Evolutionary conservation across 2,888 invertebrate species (phyloP).

Genomic region (Leptinotarsa peninsularis): DNA sequence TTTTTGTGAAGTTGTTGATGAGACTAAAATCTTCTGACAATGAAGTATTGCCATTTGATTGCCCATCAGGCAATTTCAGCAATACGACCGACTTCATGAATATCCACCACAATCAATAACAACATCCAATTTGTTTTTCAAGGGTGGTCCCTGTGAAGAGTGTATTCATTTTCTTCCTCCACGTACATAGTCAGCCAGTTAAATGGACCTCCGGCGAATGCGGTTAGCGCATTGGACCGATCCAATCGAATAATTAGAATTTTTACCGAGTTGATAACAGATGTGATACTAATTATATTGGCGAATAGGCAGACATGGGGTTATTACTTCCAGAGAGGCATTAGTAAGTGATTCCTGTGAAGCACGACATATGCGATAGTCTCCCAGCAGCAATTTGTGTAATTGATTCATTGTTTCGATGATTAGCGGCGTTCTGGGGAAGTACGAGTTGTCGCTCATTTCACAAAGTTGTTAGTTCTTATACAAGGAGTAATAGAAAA

Average conservation of each 20-base stretch:
- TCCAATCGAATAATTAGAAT: constrained; percentile 35
- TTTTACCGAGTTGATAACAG: constrained; percentile 26
- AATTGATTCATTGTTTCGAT: constrained; percentile 16
- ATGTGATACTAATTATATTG: constrained; percentile 11
- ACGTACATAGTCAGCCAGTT: constrained; percentile 13
- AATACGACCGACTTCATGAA: background rate
- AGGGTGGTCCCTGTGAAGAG: background rate
- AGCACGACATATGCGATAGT: constrained; percentile 1
- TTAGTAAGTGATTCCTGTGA: background rate
- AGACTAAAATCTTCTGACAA: too few relatives aligned
- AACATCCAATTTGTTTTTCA: background rate
- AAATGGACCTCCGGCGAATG: constrained; percentile 43
- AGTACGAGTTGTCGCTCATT: background rate
- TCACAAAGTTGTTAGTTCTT: too few relatives aligned
- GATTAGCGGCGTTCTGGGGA: background rate
- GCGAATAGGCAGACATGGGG: constrained; percentile 12
- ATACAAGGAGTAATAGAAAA: too few relatives aligned
- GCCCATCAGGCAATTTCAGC: background rate
- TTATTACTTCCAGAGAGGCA: constrained; percentile 18
- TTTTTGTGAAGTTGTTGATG: too few relatives aligned
- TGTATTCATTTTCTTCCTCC: constrained; percentile 14
- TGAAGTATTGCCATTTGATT: too few relatives aligned
- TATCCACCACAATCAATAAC: background rate
- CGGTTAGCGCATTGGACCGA: constrained; percentile 36
- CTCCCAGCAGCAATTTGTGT: background rate